These are phyloP conservation scores for Heliothis subflexa DNA, from an alignment of 1,140 invertebrate species.

Conservation along the genomic window DNA sequence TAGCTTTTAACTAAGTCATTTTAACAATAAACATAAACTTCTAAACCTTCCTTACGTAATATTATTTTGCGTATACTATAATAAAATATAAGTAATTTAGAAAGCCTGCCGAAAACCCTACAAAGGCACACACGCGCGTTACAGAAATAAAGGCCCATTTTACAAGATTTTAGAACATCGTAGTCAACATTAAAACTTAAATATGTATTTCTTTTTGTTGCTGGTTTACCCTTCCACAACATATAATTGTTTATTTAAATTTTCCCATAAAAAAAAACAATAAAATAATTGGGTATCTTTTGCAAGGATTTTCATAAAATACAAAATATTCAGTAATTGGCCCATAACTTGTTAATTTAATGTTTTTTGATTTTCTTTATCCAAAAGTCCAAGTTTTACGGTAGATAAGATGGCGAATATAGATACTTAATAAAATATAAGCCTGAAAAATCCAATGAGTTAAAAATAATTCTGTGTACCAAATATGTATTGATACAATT, in stretches of 20 bases:
- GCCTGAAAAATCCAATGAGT: too few species aligned
- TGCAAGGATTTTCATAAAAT: background rate
- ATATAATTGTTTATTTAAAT: conserved; percentile 38
- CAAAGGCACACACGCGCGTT: too few species aligned
- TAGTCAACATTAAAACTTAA: background rate
- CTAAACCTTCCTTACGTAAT: too few species aligned
- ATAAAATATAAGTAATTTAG: too few species aligned
- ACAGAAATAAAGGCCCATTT: background rate
- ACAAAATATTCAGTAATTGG: background rate
- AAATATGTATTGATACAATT: background rate
- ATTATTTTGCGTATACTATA: too few species aligned
- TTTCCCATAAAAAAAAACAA: conserved; percentile 20
- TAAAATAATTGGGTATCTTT: background rate
- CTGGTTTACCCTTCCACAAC: background rate
- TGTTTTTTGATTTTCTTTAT: background rate
- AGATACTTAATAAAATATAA: background rate
- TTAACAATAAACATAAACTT: too few species aligned
- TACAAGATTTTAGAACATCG: background rate
- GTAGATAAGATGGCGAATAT: too few species aligned
- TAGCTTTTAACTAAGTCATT: too few species aligned
- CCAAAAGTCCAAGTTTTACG: too few species aligned
- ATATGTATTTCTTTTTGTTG: conserved; percentile 4
- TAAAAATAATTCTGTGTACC: too few species aligned
- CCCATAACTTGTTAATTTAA: background rate
- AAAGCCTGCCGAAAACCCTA: too few species aligned